phyloP scores from a whole-genome alignment of 2,888 invertebrate genomes.

The Hypercompe scribonia region DNA sequence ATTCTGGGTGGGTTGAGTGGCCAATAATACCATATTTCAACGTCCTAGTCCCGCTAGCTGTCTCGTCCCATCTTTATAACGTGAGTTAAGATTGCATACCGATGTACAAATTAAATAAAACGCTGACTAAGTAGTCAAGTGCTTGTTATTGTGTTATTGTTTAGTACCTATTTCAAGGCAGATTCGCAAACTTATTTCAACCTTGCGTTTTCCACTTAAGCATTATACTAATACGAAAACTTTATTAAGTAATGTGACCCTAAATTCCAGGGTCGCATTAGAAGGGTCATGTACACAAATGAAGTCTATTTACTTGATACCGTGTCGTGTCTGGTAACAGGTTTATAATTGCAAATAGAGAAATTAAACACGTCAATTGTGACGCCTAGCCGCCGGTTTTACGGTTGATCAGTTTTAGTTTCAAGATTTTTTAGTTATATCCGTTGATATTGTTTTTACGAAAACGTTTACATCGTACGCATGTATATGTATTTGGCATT shows the following conservation, averaged over 20 bases:
- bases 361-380: slow-evolving; percentile 10
- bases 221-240: neutral
- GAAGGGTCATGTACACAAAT: neutral
- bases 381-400: slow-evolving; percentile 7
- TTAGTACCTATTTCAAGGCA: no score
- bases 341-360: slow-evolving; percentile 3
- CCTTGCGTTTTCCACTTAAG: neutral
- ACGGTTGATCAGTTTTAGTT: slow-evolving; percentile 1
- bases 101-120: no score
- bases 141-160: no score
- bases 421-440: slow-evolving; percentile 11
- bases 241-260: neutral
- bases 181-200: neutral
- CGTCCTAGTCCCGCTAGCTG: no score
- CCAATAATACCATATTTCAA: no score
- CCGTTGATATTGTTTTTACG: neutral
- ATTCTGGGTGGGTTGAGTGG: no score
- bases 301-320: neutral
- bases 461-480: neutral
- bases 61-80: no score
- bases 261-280: no score
- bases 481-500: slow-evolving; percentile 6
- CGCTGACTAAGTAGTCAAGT: no score
- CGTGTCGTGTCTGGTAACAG: neutral
- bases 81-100: no score